These are phyloP conservation scores for Seriola quinqueradiata DNA, from an alignment of 2,113 vertebrate species.

Conservation along the genomic window DNA sequence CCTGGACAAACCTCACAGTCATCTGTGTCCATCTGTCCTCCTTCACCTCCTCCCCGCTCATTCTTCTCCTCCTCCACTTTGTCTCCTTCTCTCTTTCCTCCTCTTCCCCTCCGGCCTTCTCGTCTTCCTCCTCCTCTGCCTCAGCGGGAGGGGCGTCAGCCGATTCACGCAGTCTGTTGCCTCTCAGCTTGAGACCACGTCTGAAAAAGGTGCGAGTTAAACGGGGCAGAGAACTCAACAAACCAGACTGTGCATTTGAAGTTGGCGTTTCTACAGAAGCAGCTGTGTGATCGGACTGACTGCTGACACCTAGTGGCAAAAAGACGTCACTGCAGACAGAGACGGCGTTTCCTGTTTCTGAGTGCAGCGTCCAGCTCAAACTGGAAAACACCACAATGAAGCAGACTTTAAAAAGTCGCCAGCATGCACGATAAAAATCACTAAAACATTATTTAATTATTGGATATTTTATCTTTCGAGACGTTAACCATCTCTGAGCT, in stretches of 20 bases:
- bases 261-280: too few species aligned
- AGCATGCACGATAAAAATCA: too few species aligned
- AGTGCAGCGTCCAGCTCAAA: too few species aligned
- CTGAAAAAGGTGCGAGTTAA: slow-evolving; percentile 37
- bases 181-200: slow-evolving; percentile 43
- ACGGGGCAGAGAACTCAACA: too few species aligned
- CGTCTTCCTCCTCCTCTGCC: slow-evolving; percentile 29
- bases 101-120: slow-evolving; percentile 43
- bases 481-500: too few species aligned
- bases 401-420: too few species aligned
- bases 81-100: slow-evolving; percentile 10
- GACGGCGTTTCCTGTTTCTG: too few species aligned
- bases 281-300: too few species aligned
- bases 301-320: background rate
- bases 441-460: too few species aligned
- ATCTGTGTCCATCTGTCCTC: slow-evolving; percentile 78
- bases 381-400: too few species aligned
- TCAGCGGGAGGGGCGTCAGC: background rate
- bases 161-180: background rate
- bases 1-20: slow-evolving; percentile 87
- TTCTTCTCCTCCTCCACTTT: slow-evolving; percentile 30
- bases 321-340: background rate
- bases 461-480: too few species aligned
- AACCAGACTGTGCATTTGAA: too few species aligned
- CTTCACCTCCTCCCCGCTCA: slow-evolving; percentile 61